Conservation (phyloP, 2,113 vertebrate species). For the Chaetops frenatus region DNA sequence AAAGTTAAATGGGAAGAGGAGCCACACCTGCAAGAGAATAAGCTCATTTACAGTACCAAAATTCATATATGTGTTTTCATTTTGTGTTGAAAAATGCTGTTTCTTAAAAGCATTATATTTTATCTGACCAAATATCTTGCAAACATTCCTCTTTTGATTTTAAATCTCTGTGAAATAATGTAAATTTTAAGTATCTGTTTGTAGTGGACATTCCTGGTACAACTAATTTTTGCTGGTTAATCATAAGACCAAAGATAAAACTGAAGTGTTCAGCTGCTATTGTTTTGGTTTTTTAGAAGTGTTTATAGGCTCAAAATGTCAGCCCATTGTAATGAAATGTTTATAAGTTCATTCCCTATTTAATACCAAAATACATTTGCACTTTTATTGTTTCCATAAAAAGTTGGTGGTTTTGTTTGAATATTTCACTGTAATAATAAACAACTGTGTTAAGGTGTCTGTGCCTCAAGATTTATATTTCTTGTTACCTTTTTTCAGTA, state of each 20-base stretch:
- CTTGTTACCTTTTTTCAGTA: background rate
- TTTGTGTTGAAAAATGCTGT: background rate
- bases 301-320: conserved; percentile 24
- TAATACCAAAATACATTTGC: conserved; percentile 62
- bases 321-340: background rate
- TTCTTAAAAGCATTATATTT: background rate
- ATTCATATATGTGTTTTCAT: background rate
- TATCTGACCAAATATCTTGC: conserved; percentile 1
- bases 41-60: background rate
- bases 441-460: conserved; percentile 29
- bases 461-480: background rate
- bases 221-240: conserved; percentile 39
- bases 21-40: background rate
- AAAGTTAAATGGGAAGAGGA: background rate
- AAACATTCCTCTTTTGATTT: conserved; percentile 57
- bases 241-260: conserved; percentile 63
- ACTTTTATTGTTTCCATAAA: conserved; percentile 60
- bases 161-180: conserved; percentile 11
- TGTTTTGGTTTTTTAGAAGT: background rate
- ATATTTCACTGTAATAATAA: conserved; percentile 69
- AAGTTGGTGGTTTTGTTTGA: conserved; percentile 36
- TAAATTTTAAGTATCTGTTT: background rate
- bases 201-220: background rate
- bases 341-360: conserved; percentile 49
- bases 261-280: conserved; percentile 48